Base-by-base conservation (phyloP, 2,113 vertebrate genomes). In the Saccopteryx leptura region DNA sequence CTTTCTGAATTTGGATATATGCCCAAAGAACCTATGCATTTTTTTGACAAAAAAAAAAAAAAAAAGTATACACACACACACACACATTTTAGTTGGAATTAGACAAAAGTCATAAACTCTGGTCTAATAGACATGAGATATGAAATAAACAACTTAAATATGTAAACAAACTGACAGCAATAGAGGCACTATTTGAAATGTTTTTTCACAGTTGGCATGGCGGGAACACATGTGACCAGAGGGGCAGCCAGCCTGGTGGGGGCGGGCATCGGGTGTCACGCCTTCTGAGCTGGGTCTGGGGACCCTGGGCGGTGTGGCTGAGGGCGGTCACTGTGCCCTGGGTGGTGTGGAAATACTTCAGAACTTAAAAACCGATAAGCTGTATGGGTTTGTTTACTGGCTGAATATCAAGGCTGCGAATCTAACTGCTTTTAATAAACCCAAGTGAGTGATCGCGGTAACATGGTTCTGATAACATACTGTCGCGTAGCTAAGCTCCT, bases 61-160 rank as follows among this genome's bases (percentile, higher is more conserved):
- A 39, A 39, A 39, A 39, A 39, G 39, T 39, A 39, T 3, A 39
- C 39, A 39, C 39, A 39, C 39, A 39, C 39, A 39, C 39, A 33
- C 1, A 75, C 3, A 17, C 33, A 61, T 54, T 82, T 89, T 80
- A 23, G 71, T 54, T 68, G 58, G 18, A 78, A n/a, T 88, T 76
- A 86, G 50, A 58, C 78, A 78, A 91, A 52, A 90, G 58, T 18
- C 74, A 52, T 52, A 48, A 95, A 76, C 19, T 13, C 71, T 61
- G 23, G 60, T n/a, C 89, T 81, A 74, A 74, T 26, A 69, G 63
- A 69, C 28, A 75, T 33, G 46, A 75, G 18, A 71, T 15, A 52
- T 4, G n/a, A 91, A 91, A 31, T 39, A 48, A 82, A n/a, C 17
- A 46, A 28, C 56, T 63, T 6, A 63, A 80, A 24, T 31, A 75